phyloP scores from a whole-genome alignment of 2,113 vertebrate species.

The Channa maculata region DNA sequence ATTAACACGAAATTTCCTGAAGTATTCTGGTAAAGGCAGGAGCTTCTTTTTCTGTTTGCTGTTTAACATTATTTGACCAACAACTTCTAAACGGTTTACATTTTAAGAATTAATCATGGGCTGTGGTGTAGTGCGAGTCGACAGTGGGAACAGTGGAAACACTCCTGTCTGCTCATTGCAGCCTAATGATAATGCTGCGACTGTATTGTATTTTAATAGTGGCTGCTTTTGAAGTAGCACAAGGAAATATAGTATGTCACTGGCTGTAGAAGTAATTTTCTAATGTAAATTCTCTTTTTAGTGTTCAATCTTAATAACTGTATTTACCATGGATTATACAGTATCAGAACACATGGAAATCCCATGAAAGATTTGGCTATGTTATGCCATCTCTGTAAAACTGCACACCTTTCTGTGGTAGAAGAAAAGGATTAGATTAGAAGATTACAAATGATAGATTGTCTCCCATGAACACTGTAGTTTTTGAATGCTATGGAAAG shows the following conservation, averaged over 20 bases:
- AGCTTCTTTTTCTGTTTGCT: background rate
- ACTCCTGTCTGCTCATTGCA: no score
- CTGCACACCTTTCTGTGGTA: no score
- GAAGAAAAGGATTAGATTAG: no score
- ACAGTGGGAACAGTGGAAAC: no score
- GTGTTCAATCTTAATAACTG: background rate
- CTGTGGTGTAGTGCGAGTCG: background rate
- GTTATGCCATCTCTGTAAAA: no score
- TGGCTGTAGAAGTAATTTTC: background rate
- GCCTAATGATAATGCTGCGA: background rate
- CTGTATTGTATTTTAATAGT: background rate
- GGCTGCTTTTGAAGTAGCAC: no score
- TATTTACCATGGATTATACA: background rate
- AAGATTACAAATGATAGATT: no score
- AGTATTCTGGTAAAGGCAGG: no score
- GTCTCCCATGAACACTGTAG: no score
- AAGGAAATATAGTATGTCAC: background rate
- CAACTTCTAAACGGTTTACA: background rate
- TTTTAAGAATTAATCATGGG: background rate
- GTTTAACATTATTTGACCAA: background rate
- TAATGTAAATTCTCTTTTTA: background rate
- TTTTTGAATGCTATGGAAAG: no score
- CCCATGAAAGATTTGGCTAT: no score
- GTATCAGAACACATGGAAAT: background rate
- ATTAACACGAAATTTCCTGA: no score